Conservation (phyloP, 1,140 invertebrate species). For the Aphelinus atriplicis region DNA sequence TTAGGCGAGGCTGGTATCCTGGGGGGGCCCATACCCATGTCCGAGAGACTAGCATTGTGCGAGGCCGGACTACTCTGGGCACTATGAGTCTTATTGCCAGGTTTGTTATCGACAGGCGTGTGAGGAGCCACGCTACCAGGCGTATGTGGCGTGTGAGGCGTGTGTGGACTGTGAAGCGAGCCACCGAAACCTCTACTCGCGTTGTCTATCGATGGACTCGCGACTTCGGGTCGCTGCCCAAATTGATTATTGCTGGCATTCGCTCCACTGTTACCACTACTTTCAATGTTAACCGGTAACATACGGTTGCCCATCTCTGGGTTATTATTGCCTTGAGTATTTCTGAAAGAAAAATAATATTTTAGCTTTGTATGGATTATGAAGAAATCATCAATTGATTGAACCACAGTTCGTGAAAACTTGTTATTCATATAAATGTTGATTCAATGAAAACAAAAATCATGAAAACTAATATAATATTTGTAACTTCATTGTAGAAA, state of each 20-base stretch:
- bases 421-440: too few species aligned
- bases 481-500: too few species aligned
- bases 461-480: too few species aligned
- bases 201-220: constrained; percentile 63
- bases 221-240: constrained; percentile 55
- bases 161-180: constrained; percentile 62
- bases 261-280: not conserved
- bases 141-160: constrained; percentile 62
- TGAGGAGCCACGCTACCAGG: constrained; percentile 60
- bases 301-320: constrained; percentile 59
- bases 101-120: constrained; percentile 54
- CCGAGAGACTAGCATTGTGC: constrained; percentile 55
- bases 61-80: constrained; percentile 63
- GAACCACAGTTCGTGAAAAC: too few species aligned
- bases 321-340: constrained; percentile 49
- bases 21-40: constrained; percentile 61
- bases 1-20: constrained; percentile 62
- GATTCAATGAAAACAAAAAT: too few species aligned
- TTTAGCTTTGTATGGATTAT: not conserved
- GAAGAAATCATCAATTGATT: too few species aligned
- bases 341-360: constrained; percentile 46
- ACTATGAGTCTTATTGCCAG: constrained; percentile 56
- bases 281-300: constrained; percentile 54
- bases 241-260: constrained; percentile 52
- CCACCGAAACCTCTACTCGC: constrained; percentile 59